These are phyloP conservation scores for Calcarius lapponicus DNA, from an alignment of 2,797 vertebrate genomes.

Conservation along the genomic window DNA sequence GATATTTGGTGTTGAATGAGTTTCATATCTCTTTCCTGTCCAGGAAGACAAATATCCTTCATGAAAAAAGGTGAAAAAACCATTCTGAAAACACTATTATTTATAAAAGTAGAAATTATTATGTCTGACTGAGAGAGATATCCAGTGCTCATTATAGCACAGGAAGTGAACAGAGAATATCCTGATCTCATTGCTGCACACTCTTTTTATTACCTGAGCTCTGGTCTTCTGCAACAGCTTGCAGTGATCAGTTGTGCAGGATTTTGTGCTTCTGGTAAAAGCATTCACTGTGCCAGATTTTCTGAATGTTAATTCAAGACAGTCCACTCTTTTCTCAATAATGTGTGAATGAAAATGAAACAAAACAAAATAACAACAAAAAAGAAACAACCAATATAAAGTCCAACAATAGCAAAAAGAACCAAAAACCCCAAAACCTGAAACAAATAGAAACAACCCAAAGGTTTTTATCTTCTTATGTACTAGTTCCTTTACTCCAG, in stretches of 20 bases:
- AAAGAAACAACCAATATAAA: background rate
- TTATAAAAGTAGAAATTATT: background rate
- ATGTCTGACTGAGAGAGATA: background rate
- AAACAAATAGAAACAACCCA: background rate
- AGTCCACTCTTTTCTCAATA: background rate
- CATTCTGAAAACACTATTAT: background rate
- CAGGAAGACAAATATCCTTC: background rate
- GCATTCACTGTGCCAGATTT: background rate
- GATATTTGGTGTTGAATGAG: background rate
- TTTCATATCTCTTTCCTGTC: background rate
- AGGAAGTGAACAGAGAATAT: background rate
- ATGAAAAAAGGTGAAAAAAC: background rate
- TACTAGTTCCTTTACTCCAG: background rate
- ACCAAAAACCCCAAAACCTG: fast-evolving
- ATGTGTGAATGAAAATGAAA: background rate
- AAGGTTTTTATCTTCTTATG: background rate
- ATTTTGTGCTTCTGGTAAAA: background rate
- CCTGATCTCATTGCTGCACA: background rate
- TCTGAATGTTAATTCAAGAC: background rate
- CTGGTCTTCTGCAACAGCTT: background rate
- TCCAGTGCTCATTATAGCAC: fast-evolving
- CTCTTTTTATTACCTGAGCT: background rate
- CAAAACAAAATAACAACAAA: background rate
- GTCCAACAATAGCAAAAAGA: background rate
- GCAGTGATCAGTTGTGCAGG: background rate